Conservation (phyloP, 2,888 invertebrate genomes). For the Morpho deidamia region DNA sequence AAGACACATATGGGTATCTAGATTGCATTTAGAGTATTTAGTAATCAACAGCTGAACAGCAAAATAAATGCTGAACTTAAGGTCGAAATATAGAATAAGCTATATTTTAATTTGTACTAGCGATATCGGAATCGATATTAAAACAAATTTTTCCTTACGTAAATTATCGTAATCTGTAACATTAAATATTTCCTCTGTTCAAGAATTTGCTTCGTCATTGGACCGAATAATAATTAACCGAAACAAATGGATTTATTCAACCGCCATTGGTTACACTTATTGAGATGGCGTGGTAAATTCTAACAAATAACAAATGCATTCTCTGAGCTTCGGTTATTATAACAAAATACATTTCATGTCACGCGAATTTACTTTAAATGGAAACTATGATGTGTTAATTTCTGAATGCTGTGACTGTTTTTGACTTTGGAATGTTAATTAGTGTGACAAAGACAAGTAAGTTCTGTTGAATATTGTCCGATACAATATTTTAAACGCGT, state of each 20-base stretch:
- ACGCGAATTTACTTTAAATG: not conserved
- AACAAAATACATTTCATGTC: not conserved
- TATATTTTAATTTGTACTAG: no score
- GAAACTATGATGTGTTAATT: not conserved
- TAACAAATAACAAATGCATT: conserved; percentile 11
- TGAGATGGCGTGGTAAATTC: conserved; percentile 9
- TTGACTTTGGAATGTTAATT: no score
- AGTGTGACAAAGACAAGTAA: no score
- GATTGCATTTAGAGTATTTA: no score
- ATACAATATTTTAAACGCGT: no score
- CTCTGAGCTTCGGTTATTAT: conserved; percentile 1
- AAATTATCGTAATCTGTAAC: not conserved
- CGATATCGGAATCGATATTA: not conserved
- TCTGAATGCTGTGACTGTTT: not conserved
- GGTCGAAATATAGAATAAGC: no score
- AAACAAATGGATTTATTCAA: conserved; percentile 14
- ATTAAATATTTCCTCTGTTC: not conserved
- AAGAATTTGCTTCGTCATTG: conserved; percentile 10
- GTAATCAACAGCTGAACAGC: no score
- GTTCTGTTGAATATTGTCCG: no score
- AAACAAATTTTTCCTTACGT: not conserved
- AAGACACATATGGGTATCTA: no score
- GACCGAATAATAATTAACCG: conserved; percentile 13
- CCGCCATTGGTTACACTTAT: conserved; percentile 12
- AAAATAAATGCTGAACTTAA: no score